Evolutionary conservation across 2,797 vertebrate species (phyloP).

Genomic region (Enteromius paludinosus): DNA sequence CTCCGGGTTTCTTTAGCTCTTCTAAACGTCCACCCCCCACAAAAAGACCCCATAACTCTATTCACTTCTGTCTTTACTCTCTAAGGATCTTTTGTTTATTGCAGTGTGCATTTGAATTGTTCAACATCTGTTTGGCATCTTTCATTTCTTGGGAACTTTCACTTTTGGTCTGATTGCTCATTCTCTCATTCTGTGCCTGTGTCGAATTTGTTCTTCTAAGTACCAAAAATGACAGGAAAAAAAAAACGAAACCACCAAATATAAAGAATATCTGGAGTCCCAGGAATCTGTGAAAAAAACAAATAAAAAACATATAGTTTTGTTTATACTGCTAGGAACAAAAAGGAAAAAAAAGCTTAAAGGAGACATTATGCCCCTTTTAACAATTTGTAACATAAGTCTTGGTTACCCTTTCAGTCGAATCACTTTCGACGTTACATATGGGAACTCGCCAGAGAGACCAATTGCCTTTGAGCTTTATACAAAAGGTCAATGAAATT

Average conservation of each 20-base stretch:
- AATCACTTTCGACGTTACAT: too few relatives aligned
- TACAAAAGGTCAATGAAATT: too few relatives aligned
- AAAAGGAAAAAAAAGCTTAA: too few relatives aligned
- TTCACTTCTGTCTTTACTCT: not conserved
- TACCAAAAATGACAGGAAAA: conserved; percentile 69
- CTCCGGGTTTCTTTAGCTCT: not conserved
- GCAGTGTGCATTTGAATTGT: conserved; percentile 42
- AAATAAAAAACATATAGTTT: not conserved
- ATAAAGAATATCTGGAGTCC: conserved; percentile 76
- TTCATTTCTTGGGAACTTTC: conserved; percentile 26
- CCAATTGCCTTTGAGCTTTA: too few relatives aligned
- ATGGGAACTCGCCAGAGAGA: too few relatives aligned
- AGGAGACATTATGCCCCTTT: too few relatives aligned
- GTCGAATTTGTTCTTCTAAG: conserved; percentile 52
- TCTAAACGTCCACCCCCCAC: not conserved
- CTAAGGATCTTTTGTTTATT: not conserved
- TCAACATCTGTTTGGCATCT: conserved; percentile 22
- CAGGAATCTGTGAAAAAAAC: conserved; percentile 71
- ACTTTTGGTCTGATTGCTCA: conserved; percentile 50
- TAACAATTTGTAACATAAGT: too few relatives aligned
- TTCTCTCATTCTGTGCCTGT: not conserved
- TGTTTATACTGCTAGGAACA: too few relatives aligned
- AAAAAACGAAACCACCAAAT: conserved; percentile 73
- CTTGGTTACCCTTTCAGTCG: too few relatives aligned
- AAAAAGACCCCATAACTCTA: not conserved